Evolutionary conservation across 2,113 vertebrate genomes (phyloP).

Genomic region (Thymallus thymallus): DNA sequence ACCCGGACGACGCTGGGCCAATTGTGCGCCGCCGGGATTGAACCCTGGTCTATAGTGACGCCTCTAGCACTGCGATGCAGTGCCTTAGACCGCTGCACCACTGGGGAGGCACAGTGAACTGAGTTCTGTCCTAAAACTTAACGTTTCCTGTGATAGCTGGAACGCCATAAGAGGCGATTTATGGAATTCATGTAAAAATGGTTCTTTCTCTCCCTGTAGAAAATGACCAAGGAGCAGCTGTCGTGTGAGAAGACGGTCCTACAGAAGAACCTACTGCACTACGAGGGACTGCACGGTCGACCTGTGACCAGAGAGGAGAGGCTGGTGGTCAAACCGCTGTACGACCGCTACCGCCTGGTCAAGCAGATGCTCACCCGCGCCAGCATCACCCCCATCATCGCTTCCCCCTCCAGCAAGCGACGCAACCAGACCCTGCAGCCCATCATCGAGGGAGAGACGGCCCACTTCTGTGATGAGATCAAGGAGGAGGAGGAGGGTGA

Average conservation of each 20-base stretch:
- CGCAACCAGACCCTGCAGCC: slow-evolving; percentile 90
- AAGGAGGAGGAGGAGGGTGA: slow-evolving; percentile 77
- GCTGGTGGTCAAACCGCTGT: slow-evolving; percentile 91
- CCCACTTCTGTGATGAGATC: slow-evolving; percentile 97
- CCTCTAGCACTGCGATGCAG: too few relatives aligned
- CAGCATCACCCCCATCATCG: slow-evolving; percentile 90
- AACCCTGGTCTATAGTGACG: too few relatives aligned
- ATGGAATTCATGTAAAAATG: too few relatives aligned
- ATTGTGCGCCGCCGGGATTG: too few relatives aligned
- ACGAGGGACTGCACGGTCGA: slow-evolving; percentile 92
- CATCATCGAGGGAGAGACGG: slow-evolving; percentile 96
- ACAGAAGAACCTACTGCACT: slow-evolving; percentile 95
- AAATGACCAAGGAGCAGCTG: slow-evolving; percentile 97
- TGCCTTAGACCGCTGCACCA: too few relatives aligned
- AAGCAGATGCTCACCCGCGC: slow-evolving; percentile 97
- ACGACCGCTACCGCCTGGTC: slow-evolving; percentile 94
- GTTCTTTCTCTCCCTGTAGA: slow-evolving; percentile 64
- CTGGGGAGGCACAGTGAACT: too few relatives aligned
- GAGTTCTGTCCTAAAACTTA: too few relatives aligned
- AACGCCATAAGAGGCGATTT: not conserved
- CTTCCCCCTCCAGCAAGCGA: slow-evolving; percentile 92
- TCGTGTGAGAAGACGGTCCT: slow-evolving; percentile 92
- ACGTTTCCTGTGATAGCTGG: too few relatives aligned
- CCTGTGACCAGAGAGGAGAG: slow-evolving; percentile 93
- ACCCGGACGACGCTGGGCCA: too few relatives aligned